Evolutionary conservation across 2,113 vertebrate species (phyloP).

Genomic region (Halcyon senegalensis): DNA sequence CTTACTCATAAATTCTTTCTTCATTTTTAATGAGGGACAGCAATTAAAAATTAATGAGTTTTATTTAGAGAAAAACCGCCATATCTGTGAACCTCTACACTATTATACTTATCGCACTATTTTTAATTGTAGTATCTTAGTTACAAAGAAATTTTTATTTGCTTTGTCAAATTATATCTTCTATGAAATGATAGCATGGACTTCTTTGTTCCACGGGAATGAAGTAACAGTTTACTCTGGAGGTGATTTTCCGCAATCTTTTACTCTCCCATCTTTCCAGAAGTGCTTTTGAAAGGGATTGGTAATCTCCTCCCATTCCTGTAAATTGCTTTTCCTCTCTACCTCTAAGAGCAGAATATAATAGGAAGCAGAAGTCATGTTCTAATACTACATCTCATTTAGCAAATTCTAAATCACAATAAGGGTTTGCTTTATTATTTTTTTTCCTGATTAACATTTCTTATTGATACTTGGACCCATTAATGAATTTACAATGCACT

Average conservation of each 20-base stretch:
- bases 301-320: not conserved
- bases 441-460: not conserved
- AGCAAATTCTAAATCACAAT: not conserved
- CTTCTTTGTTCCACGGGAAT: not conserved
- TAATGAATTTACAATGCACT: not conserved
- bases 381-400: not conserved
- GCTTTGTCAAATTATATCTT: not conserved
- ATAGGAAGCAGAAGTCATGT: not conserved
- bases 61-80: not conserved
- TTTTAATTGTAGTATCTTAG: not conserved
- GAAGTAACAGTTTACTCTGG: not conserved
- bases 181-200: not conserved
- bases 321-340: not conserved
- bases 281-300: not conserved
- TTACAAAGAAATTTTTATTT: not conserved
- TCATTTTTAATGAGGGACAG: conserved; percentile 1
- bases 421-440: not conserved
- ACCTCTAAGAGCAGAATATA: not conserved
- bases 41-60: conserved; percentile 7
- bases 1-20: not conserved
- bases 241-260: not conserved
- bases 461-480: not conserved
- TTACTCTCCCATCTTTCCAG: not conserved
- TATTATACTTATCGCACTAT: not conserved
- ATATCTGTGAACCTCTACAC: not conserved